Evolutionary conservation across 2,888 invertebrate species (phyloP).

Genomic region (Tetramorium bicarinatum): DNA sequence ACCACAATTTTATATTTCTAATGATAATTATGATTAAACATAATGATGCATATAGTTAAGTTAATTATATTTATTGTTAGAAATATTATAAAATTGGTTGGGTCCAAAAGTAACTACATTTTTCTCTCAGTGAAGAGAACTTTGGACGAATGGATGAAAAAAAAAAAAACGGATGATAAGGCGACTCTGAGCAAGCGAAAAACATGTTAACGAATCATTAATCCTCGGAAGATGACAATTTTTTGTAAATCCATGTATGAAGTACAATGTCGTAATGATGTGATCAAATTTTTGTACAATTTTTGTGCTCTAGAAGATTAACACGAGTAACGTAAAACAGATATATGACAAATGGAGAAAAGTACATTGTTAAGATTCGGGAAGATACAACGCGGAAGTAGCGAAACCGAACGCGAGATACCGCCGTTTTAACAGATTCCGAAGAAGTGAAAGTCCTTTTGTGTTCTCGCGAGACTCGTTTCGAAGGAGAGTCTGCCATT

Average conservation of each 20-base stretch:
- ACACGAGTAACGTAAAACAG: not conserved
- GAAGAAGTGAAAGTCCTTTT: conserved; percentile 52
- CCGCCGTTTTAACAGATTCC: conserved; percentile 48
- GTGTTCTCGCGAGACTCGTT: conserved; percentile 63
- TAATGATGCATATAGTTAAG: too few relatives aligned
- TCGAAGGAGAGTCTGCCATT: conserved; percentile 53
- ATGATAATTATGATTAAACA: too few relatives aligned
- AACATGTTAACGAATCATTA: not conserved
- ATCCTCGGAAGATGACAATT: not conserved
- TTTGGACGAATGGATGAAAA: not conserved
- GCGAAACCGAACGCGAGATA: conserved; percentile 76
- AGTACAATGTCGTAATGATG: not conserved
- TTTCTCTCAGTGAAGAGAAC: not conserved
- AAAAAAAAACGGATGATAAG: not conserved
- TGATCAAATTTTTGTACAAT: not conserved
- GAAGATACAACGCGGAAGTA: conserved; percentile 51
- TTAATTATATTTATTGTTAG: too few relatives aligned
- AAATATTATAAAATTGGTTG: too few relatives aligned
- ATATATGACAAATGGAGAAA: not conserved
- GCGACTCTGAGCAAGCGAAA: not conserved
- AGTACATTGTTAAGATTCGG: not conserved
- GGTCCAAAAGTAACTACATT: too few relatives aligned
- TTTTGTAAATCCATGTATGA: not conserved
- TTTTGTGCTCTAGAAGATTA: not conserved
- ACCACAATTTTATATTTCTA: too few relatives aligned